Conservation (phyloP, 2,888 invertebrate species). For the Zaprionus bogoriensis region DNA sequence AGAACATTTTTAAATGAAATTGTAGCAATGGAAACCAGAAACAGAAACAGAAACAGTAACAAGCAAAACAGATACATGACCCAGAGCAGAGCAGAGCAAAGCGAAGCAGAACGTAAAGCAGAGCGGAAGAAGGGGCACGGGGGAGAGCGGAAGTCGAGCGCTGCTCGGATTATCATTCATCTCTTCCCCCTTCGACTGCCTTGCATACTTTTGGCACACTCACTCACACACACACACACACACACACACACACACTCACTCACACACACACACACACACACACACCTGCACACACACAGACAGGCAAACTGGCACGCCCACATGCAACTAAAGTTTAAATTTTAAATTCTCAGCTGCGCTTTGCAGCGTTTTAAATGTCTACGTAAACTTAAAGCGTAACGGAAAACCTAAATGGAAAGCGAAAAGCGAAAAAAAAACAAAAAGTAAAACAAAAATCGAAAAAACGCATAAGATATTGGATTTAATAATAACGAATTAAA, state of each 20-base stretch:
- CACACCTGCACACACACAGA: no score
- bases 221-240: slow-evolving; percentile 11
- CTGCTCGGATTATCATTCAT: background rate
- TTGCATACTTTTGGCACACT: slow-evolving; percentile 26
- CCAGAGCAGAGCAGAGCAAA: background rate
- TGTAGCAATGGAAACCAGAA: background rate
- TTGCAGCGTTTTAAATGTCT: slow-evolving; percentile 73
- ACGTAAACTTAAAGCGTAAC: slow-evolving; percentile 54
- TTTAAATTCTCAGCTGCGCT: slow-evolving; percentile 70
- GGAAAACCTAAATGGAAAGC: background rate
- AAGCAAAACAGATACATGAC: background rate
- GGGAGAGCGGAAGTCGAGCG: background rate
- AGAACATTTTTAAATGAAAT: background rate
- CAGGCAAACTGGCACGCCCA: background rate
- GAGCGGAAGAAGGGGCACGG: background rate
- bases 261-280: slow-evolving; percentile 4
- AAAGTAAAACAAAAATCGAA: slow-evolving; percentile 12
- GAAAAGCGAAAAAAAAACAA: background rate
- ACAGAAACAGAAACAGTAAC: background rate
- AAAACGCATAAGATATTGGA: slow-evolving; percentile 62
- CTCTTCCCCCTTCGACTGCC: background rate
- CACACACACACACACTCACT: slow-evolving; percentile 2
- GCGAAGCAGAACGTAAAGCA: no score
- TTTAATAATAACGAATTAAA: slow-evolving; percentile 43
- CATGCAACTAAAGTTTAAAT: slow-evolving; percentile 37